These are phyloP conservation scores for Argynnis bischoffii DNA, from an alignment of 2,888 invertebrate genomes.

Conservation along the genomic window DNA sequence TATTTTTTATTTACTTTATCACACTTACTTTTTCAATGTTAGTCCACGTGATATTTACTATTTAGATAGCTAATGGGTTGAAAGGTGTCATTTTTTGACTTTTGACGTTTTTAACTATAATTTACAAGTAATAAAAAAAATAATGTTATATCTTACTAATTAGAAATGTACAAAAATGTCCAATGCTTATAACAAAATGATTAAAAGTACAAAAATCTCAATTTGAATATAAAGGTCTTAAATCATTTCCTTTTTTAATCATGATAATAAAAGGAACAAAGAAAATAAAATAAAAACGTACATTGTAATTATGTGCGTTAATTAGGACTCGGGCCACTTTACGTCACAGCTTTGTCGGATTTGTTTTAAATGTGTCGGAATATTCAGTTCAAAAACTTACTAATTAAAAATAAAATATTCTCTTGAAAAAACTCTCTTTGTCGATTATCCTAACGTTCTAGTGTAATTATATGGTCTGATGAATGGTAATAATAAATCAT, in stretches of 20 bases:
- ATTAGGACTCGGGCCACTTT: slow-evolving; percentile 7
- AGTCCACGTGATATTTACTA: no score
- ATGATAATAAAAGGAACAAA: slow-evolving; percentile 21
- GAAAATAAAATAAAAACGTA: slow-evolving; percentile 17
- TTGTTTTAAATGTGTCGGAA: slow-evolving; percentile 13
- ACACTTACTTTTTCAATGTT: no score
- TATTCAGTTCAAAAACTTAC: slow-evolving; percentile 3
- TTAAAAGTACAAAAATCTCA: background rate
- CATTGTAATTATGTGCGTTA: slow-evolving; percentile 19
- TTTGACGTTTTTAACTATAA: no score
- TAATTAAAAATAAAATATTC: slow-evolving; percentile 1
- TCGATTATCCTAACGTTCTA: background rate
- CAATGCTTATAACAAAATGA: background rate
- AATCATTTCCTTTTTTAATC: slow-evolving; percentile 19
- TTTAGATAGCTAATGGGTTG: no score
- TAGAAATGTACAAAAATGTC: background rate
- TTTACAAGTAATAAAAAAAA: no score
- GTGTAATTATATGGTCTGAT: background rate
- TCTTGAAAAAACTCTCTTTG: background rate
- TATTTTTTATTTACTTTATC: no score
- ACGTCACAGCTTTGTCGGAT: slow-evolving; percentile 5
- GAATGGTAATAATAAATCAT: background rate
- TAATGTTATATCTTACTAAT: background rate
- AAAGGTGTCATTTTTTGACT: no score
- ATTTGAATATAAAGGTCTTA: slow-evolving; percentile 5